A percentile compares a stretch with the other conserved stretches of the same genome.
Conservation (phyloP, 2,888 invertebrate genomes). For the Hirtodrosophila cameraria region DNA sequence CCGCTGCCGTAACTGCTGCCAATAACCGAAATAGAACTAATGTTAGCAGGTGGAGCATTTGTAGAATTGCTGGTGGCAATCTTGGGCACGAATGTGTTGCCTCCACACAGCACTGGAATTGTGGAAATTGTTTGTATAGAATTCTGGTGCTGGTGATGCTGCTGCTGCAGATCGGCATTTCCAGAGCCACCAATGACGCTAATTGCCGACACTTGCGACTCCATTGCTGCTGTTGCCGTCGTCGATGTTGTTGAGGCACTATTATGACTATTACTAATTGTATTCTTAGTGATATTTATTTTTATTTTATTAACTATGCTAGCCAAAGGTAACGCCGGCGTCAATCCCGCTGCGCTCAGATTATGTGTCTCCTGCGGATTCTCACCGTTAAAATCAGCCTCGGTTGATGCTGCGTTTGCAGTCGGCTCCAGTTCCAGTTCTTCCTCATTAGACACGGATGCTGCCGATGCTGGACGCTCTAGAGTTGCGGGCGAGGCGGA, state of each 20-base stretch:
- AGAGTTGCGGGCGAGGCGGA: conserved; percentile 73
- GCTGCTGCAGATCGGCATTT: conserved; percentile 35
- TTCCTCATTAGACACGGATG: conserved; percentile 64
- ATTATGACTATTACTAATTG: conserved; percentile 83
- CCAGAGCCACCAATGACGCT: conserved; percentile 64
- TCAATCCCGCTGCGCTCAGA: conserved; percentile 82
- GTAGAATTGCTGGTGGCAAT: conserved; percentile 55
- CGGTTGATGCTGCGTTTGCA: conserved; percentile 25
- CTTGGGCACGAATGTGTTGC: conserved; percentile 73
- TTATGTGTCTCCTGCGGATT: conserved; percentile 85
- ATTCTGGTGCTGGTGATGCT: conserved; percentile 56
- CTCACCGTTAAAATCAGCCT: conserved; percentile 86
- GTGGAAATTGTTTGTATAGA: conserved; percentile 81
- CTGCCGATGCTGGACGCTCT: conserved; percentile 85
- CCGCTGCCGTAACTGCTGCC: conserved; percentile 76
- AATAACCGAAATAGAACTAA: conserved; percentile 82
- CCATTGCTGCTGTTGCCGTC: conserved; percentile 38
- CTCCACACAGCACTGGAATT: conserved; percentile 83
- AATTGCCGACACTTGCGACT: conserved; percentile 66
- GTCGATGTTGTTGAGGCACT: conserved; percentile 66
- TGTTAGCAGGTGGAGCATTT: conserved; percentile 61
- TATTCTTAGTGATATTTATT: conserved; percentile 92
- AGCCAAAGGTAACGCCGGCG: conserved; percentile 82
- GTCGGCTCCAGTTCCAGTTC: conserved; percentile 42
- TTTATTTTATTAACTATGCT: conserved; percentile 87